Evolutionary conservation across 2,113 vertebrate species (phyloP).

Genomic region (Salvelinus alpinus): DNA sequence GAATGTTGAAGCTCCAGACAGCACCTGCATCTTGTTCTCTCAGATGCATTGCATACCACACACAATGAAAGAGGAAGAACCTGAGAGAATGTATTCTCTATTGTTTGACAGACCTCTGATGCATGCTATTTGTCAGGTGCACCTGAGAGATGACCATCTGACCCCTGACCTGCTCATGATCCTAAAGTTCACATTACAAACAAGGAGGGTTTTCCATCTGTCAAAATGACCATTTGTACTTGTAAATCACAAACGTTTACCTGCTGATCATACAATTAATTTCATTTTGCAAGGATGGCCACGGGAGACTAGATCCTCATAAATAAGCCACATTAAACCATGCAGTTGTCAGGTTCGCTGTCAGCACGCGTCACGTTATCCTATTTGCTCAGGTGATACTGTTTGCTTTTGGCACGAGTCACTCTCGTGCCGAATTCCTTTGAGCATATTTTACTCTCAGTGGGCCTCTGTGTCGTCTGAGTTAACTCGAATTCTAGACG

Average conservation of each 20-base stretch:
- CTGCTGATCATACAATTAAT: too few species aligned
- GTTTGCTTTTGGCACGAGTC: too few species aligned
- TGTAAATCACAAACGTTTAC: too few species aligned
- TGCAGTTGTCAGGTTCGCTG: not conserved
- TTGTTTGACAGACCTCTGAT: too few species aligned
- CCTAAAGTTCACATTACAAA: too few species aligned
- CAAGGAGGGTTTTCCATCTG: too few species aligned
- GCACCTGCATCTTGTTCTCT: constrained; percentile 25
- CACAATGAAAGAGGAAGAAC: not conserved
- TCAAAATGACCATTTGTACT: too few species aligned
- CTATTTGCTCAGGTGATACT: not conserved
- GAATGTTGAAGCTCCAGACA: constrained; percentile 53
- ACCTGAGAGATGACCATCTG: too few species aligned
- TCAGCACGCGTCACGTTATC: not conserved
- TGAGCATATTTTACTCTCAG: not conserved
- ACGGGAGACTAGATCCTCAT: not conserved
- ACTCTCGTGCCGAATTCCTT: not conserved
- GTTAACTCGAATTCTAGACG: not conserved
- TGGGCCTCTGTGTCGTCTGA: not conserved
- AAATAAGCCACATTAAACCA: not conserved
- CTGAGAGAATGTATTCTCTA: too few species aligned
- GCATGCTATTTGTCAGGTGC: too few species aligned
- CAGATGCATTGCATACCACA: constrained; percentile 43
- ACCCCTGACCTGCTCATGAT: too few species aligned
- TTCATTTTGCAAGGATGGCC: too few species aligned